Evolutionary conservation across 1,140 invertebrate species (phyloP).

Genomic region (Sitophilus oryzae): DNA sequence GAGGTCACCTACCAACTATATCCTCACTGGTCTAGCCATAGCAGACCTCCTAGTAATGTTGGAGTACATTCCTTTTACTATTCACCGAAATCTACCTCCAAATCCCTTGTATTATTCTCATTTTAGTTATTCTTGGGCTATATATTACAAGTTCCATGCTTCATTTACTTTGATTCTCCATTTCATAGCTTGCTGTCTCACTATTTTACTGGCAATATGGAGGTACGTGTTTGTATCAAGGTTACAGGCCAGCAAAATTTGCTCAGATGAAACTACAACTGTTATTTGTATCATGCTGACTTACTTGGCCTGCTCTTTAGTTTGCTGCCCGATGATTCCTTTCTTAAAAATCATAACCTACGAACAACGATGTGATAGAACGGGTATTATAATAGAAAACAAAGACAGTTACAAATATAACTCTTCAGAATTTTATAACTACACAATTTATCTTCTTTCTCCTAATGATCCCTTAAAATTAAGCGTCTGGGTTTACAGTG

Average conservation of each 20-base stretch:
- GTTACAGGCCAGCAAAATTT: slow-evolving; percentile 68
- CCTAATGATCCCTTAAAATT: slow-evolving; percentile 44
- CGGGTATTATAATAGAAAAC: slow-evolving; percentile 38
- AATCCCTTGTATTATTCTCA: slow-evolving; percentile 52
- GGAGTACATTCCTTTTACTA: slow-evolving; percentile 85
- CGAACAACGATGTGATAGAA: slow-evolving; percentile 45
- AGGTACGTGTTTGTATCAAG: slow-evolving; percentile 79
- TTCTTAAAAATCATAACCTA: slow-evolving; percentile 55
- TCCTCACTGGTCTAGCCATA: slow-evolving; percentile 80
- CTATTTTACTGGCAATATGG: slow-evolving; percentile 87
- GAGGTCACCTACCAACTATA: slow-evolving; percentile 78
- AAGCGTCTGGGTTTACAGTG: slow-evolving; percentile 81
- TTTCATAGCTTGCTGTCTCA: slow-evolving; percentile 89
- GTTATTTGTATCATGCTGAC: slow-evolving; percentile 68
- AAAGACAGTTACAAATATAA: slow-evolving; percentile 20
- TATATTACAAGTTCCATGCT: slow-evolving; percentile 77
- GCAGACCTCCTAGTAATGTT: slow-evolving; percentile 91
- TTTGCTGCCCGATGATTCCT: slow-evolving; percentile 81
- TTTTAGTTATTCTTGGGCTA: slow-evolving; percentile 69
- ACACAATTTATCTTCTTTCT: slow-evolving; percentile 42
- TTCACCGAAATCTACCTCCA: slow-evolving; percentile 68
- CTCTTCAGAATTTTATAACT: slow-evolving; percentile 43
- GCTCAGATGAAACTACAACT: slow-evolving; percentile 69
- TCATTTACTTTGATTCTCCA: slow-evolving; percentile 81
- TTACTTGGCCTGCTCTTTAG: slow-evolving; percentile 74